Conservation (phyloP, 1,140 invertebrate species). For the Zelostemma sp. region DNA sequence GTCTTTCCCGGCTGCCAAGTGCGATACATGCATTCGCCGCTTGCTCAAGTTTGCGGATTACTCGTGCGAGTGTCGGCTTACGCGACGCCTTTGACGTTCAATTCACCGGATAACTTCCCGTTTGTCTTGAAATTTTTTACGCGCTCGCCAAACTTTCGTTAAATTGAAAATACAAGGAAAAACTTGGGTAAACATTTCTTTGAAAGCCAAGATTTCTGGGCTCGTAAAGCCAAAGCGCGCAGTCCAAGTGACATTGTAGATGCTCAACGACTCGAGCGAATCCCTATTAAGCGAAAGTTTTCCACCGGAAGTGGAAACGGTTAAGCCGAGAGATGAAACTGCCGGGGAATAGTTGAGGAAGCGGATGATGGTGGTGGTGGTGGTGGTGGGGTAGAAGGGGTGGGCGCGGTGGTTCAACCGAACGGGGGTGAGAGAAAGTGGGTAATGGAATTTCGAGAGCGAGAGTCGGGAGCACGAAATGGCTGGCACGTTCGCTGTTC, state of each 20-base stretch:
- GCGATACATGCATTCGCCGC: neutral
- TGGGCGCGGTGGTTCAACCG: constrained; percentile 27
- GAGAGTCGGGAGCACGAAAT: constrained; percentile 63
- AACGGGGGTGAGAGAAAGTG: constrained; percentile 43
- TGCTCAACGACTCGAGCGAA: constrained; percentile 23
- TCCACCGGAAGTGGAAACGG: constrained; percentile 48
- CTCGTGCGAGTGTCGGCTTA: constrained; percentile 46
- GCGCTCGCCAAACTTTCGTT: no score
- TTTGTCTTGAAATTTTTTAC: constrained; percentile 4
- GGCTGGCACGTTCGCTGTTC: constrained; percentile 55
- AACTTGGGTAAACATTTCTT: no score
- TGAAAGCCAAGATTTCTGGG: neutral
- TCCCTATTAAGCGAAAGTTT: constrained; percentile 52
- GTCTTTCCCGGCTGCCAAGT: constrained; percentile 4
- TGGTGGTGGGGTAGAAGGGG: constrained; percentile 13
- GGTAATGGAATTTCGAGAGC: constrained; percentile 66
- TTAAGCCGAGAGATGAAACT: constrained; percentile 37
- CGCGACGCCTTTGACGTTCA: constrained; percentile 39
- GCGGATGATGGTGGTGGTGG: constrained; percentile 15
- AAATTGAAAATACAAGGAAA: no score
- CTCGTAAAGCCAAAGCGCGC: constrained; percentile 11
- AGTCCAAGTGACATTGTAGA: constrained; percentile 13
- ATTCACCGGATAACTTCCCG: constrained; percentile 52
- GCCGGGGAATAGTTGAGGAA: constrained; percentile 39
- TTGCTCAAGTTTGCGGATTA: constrained; percentile 55